These are phyloP conservation scores for Microdon myrmicae DNA, from an alignment of 2,888 invertebrate genomes.

Conservation along the genomic window DNA sequence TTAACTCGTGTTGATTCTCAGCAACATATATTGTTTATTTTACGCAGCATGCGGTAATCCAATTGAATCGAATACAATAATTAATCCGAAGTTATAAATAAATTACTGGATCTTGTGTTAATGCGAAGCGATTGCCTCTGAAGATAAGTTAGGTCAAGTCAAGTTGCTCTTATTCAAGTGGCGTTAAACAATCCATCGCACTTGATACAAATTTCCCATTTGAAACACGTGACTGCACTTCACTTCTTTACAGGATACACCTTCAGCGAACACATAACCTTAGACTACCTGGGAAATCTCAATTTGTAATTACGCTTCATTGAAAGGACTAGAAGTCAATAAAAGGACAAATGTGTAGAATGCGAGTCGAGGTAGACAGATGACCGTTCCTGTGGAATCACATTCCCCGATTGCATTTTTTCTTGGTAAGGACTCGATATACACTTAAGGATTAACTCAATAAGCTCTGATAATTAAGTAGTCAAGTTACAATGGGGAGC, in stretches of 20 bases:
- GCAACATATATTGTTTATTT: slow-evolving; percentile 13
- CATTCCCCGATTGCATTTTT: no score
- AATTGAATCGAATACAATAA: slow-evolving; percentile 35
- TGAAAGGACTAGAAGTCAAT: background rate
- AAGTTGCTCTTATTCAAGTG: no score
- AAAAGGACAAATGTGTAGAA: slow-evolving; percentile 4
- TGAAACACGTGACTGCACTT: no score
- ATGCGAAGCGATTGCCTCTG: background rate
- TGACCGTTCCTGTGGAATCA: no score
- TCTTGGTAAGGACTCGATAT: slow-evolving; percentile 11
- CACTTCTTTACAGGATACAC: no score
- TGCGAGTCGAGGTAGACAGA: slow-evolving; percentile 27
- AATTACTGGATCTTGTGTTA: slow-evolving; percentile 29
- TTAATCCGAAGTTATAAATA: slow-evolving; percentile 43
- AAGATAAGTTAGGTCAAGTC: no score
- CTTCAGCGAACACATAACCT: no score
- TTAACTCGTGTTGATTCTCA: slow-evolving; percentile 26
- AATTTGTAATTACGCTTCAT: no score
- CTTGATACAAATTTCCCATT: no score
- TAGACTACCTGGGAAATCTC: no score
- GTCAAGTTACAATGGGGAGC: slow-evolving; percentile 39
- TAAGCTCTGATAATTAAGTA: slow-evolving; percentile 49
- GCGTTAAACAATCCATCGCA: no score
- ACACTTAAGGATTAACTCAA: slow-evolving; percentile 42
- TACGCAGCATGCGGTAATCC: slow-evolving; percentile 36